Evolutionary conservation across 2,888 invertebrate genomes (phyloP).

Genomic region (Cataglyphis albicans): DNA sequence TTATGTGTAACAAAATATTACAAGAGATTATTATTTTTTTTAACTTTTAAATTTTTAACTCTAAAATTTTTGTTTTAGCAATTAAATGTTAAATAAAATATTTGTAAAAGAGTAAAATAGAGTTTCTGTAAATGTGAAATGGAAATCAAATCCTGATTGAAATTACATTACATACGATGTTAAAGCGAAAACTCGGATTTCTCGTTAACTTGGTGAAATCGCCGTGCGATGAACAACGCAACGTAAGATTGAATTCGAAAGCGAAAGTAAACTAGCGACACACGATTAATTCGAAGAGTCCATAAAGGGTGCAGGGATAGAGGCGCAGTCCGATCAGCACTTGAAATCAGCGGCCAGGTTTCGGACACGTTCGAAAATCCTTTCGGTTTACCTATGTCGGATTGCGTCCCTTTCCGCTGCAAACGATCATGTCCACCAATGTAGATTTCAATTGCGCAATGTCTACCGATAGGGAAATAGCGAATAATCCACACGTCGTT

Average conservation of each 20-base stretch:
- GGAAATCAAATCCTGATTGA: neutral
- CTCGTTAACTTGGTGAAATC: slow-evolving; percentile 49
- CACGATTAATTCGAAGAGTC: slow-evolving; percentile 60
- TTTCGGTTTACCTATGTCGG: slow-evolving; percentile 40
- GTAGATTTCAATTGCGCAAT: slow-evolving; percentile 82
- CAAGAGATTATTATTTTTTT: neutral
- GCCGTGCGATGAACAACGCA: slow-evolving; percentile 33
- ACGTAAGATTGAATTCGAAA: slow-evolving; percentile 68
- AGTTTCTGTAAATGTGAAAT: neutral
- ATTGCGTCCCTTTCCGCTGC: slow-evolving; percentile 62
- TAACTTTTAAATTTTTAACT: neutral
- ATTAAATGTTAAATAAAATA: neutral
- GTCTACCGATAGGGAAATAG: slow-evolving; percentile 76
- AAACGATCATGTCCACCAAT: slow-evolving; percentile 74
- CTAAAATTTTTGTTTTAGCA: neutral
- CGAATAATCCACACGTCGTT: slow-evolving; percentile 76
- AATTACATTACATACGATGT: slow-evolving; percentile 6
- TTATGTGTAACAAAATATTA: neutral
- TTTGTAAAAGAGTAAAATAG: neutral
- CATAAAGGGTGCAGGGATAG: slow-evolving; percentile 17
- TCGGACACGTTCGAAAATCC: slow-evolving; percentile 41
- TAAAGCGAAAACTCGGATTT: slow-evolving; percentile 37
- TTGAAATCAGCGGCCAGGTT: slow-evolving; percentile 60
- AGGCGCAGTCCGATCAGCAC: slow-evolving; percentile 33
- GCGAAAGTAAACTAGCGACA: slow-evolving; percentile 66